Conservation (phyloP, 2,888 invertebrate species). For the Euclidia mi region DNA sequence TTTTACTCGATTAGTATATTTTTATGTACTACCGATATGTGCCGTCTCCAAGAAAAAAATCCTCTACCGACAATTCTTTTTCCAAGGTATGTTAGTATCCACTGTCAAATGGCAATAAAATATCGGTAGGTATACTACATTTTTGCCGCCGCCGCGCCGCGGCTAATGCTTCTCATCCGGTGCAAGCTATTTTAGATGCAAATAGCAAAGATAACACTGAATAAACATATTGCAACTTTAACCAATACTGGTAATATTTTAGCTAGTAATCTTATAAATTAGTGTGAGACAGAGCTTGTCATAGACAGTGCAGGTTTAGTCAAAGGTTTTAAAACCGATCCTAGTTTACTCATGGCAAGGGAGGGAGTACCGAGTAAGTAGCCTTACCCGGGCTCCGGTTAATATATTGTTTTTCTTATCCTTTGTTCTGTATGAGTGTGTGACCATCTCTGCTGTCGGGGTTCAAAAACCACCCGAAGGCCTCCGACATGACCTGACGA, state of each 20-base stretch:
- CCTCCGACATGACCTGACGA: too few relatives aligned
- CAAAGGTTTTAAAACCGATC: too few relatives aligned
- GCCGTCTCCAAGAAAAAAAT: neutral
- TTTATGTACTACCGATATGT: neutral
- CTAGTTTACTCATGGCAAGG: too few relatives aligned
- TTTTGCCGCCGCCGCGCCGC: slow-evolving; percentile 12
- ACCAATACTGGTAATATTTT: neutral
- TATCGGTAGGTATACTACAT: slow-evolving; percentile 3
- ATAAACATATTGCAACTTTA: slow-evolving; percentile 1
- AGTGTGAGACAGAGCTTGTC: slow-evolving; percentile 12
- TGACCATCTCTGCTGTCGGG: too few relatives aligned
- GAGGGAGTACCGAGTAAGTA: too few relatives aligned
- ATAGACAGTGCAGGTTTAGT: slow-evolving; percentile 66
- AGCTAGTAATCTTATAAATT: slow-evolving; percentile 15
- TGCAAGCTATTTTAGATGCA: slow-evolving; percentile 18
- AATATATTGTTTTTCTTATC: too few relatives aligned
- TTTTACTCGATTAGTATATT: too few relatives aligned
- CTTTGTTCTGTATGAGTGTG: too few relatives aligned
- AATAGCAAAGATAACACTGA: slow-evolving; percentile 19
- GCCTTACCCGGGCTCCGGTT: too few relatives aligned
- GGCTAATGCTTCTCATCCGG: slow-evolving; percentile 18
- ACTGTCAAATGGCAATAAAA: slow-evolving; percentile 10
- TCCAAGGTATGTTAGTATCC: slow-evolving; percentile 5
- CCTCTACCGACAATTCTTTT: neutral
- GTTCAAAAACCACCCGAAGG: too few relatives aligned